Base-by-base conservation (phyloP, 37 sponge, comb jelly and placozoan species). In the Oscarella lobularis region DNA sequence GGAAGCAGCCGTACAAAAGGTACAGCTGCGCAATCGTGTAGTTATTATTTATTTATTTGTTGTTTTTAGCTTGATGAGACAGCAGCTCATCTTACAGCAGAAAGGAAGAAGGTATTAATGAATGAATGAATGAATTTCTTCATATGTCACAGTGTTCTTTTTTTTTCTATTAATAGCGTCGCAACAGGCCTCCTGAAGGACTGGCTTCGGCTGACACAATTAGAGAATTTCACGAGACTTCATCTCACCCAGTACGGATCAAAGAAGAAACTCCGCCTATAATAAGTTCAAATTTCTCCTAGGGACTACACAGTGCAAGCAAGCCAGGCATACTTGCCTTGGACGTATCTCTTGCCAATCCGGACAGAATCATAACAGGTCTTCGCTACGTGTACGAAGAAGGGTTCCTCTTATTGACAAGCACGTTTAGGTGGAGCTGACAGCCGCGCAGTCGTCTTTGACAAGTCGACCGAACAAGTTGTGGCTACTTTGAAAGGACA, bases 391-490 rank as follows among this genome's bases (percentile, higher is more conserved):
- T n/a, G n/a, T n/a, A n/a, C n/a, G n/a, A n/a, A n/a, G n/a, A n/a
- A n/a, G n/a, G n/a, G n/a, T n/a, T n/a, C n/a, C n/a, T n/a, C n/a
- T n/a, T n/a, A n/a, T n/a, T n/a, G n/a, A n/a, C n/a, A n/a, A n/a
- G n/a, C n/a, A n/a, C n/a, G n/a, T n/a, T n/a, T n/a, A n/a, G n/a
- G 95, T 66, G 99, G 99, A 5, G 83, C 85, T 65, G 99, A 98
- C 65, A 94, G 90, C 80, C 94, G 74, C 85, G 96, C 86, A 27
- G 83, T 94, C 35, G 87, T 98, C 67, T 98, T 98, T 74, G 83
- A 91, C 37, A 82, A 84, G 38, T 80, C 83, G 33, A 71, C 85
- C 0, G 95, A 91, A 73, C 71, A 81, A 85, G 84, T 98, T 33
- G 73, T 91, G 0, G 79, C 87, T n/a, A 89, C 88, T 29, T 88